phyloP scores from a whole-genome alignment of 2,113 vertebrate genomes.

The Cryptoleucopteryx plumbea region DNA sequence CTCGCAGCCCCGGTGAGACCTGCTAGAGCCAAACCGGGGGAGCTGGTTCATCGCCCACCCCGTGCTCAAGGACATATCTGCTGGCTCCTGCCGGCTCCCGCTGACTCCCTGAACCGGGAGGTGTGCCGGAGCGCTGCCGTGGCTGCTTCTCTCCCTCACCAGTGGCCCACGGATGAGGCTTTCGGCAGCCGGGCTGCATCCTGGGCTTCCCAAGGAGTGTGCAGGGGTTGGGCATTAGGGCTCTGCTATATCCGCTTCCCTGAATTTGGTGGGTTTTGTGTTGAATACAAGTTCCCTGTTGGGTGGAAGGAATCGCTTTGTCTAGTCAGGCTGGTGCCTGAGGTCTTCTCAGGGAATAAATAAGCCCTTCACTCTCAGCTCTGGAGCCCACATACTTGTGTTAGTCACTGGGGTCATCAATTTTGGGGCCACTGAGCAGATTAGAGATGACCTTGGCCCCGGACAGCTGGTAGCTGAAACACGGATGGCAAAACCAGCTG shows the following conservation, averaged over 20 bases:
- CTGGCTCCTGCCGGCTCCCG: neutral
- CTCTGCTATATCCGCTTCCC: neutral
- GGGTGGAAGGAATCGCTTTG: neutral
- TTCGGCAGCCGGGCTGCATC: fast-evolving
- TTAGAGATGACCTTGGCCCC: fast-evolving
- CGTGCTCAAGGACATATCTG: fast-evolving
- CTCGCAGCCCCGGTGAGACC: fast-evolving
- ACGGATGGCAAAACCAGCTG: fast-evolving
- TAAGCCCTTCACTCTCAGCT: neutral
- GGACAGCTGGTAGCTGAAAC: too few species aligned
- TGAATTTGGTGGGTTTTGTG: neutral
- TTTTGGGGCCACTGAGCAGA: neutral
- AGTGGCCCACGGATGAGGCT: fast-evolving
- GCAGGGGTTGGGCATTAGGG: neutral
- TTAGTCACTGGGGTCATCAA: neutral
- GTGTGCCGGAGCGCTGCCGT: fast-evolving
- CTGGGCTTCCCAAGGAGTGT: neutral
- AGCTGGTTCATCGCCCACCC: too few species aligned
- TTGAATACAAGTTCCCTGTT: neutral
- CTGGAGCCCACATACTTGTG: too few species aligned
- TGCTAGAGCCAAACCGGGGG: too few species aligned
- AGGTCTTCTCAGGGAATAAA: neutral
- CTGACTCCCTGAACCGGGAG: neutral
- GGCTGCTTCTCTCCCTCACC: neutral
- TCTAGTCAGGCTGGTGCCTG: neutral